Evolutionary conservation across 2,797 vertebrate species (phyloP), one percentile per base, ranked within the genome.

Genomic region (Poeciliopsis gracilis): DNA sequence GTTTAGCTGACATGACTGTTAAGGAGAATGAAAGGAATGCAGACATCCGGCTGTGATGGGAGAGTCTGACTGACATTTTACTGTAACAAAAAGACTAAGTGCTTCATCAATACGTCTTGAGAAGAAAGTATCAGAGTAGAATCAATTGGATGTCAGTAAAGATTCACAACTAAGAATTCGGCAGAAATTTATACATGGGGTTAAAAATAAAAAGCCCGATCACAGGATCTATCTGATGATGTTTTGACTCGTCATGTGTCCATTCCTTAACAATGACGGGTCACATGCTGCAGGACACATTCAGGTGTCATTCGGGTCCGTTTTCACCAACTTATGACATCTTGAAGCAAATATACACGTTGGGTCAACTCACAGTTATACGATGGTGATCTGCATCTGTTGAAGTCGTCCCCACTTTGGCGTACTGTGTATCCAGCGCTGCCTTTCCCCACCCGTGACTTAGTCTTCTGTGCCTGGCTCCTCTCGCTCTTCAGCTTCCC

Each of bases 401-500:
- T 67, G 0, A 89, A 91, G 57, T 97, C 96, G 0, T 97, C 97
- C 0, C 91, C 91, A 0, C 92, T 84, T 0, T 93, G 95, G 18
- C 94, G 94, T 53, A 96, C 95, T 0, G 95, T 91, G 1, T 97
- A 97, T 5, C 94, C 91, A 0, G 94, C 92, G 66, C 92, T 92
- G 78, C 94, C 93, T 1, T 96, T 94, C 0, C 95, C 90, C 95
- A 98, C 95, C 36, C 98, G 97, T 53, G 97, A 96, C 89, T 97
- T 98, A 77, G 97, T 98, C 93, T 98, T 97, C 82, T 97, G 91
- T 0, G 98, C 97, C 0, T 97, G 96, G 1, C 91, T 93, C 79
- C 98, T 95, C 85, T 99, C 98, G 82, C 95, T 96, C 91, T 97
- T 97, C 83, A 99, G 95, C 84, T 94, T 94, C 57, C 98, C 97